Evolutionary conservation across 2,888 invertebrate species (phyloP), one percentile per base, ranked within the genome.

Genomic region (Zelleria hepariella): DNA sequence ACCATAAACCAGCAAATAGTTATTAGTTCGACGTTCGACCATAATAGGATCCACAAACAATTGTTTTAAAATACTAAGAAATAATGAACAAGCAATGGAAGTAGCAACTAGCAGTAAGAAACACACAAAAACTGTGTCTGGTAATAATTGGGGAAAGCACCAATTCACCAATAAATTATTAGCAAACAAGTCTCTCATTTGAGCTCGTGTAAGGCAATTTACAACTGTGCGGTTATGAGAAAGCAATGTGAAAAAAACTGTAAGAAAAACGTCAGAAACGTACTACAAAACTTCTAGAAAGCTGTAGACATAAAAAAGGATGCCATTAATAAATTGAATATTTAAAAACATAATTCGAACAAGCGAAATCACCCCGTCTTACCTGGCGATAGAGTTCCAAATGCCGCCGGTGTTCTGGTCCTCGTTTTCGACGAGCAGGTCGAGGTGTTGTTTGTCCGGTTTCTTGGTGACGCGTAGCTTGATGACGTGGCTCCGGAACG

Each of bases 381-480:
- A 96, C 94, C 94, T 98, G 0, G 98, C 95, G 70, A 98, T 96
- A 48, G 98, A 97, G 78, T 95, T 95, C 98, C 98, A 98, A 63
- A 98, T 92, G 18, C 98, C 96, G 56, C 86, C 86, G 27, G 82
- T 80, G 66, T 90, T 91, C 59, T 90, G 91, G 18, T 93, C 91
- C 2, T 93, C 93, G 60, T 94, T 93, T 65, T 97, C 97, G 0
- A 94, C 93, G 1, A 99, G 89, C 20, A 99, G 88, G 82, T 98
- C 98, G 65, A 95, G 91, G 61, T 94, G 91, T 67, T 94, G 91
- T 88, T 95, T 98, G 65, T 96, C 98, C 0, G 95, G 91, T 73
- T 96, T 96, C 84, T 99, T 99, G 64, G 93, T 92, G 6, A 98
- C 98, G 68, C 95, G 93, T 62, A 98, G 83, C 79, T 97, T 96